phyloP scores from a whole-genome alignment of 1,140 invertebrate species.

The Lasioglossum albipes region DNA sequence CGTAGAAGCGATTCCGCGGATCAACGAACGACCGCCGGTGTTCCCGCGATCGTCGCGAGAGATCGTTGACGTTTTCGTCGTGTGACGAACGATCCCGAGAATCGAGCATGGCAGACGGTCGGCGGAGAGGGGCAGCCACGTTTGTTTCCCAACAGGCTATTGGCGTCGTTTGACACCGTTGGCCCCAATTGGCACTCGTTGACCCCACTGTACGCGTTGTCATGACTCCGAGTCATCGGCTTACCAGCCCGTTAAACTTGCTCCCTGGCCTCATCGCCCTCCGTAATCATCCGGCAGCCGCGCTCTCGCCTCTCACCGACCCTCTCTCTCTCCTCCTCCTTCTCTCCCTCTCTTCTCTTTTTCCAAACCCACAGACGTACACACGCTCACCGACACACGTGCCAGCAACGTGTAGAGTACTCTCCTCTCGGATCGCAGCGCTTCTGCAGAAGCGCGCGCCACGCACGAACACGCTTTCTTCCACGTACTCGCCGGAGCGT shows the following conservation, averaged over 20 bases:
- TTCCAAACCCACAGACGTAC: neutral
- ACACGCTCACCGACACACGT: too few relatives aligned
- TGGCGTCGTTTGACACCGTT: slow-evolving; percentile 77
- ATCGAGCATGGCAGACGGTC: neutral
- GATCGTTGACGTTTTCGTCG: slow-evolving; percentile 3
- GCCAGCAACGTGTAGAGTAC: too few relatives aligned
- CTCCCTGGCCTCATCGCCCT: slow-evolving; percentile 73
- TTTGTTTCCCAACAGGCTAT: slow-evolving; percentile 78
- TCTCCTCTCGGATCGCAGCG: neutral
- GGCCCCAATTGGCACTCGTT: slow-evolving; percentile 77
- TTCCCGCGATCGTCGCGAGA: too few relatives aligned
- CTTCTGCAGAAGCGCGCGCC: slow-evolving; percentile 11
- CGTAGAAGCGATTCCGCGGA: too few relatives aligned
- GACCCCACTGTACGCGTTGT: slow-evolving; percentile 75
- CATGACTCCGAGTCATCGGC: slow-evolving; percentile 78
- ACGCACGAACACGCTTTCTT: slow-evolving; percentile 18
- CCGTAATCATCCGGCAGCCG: slow-evolving; percentile 60
- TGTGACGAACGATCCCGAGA: slow-evolving; percentile 11
- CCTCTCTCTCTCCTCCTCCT: neutral
- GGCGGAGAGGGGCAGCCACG: slow-evolving; percentile 54
- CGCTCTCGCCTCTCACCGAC: slow-evolving; percentile 19
- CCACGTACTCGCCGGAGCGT: slow-evolving; percentile 5
- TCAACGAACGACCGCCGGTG: too few relatives aligned
- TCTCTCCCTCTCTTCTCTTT: neutral
- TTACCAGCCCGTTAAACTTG: slow-evolving; percentile 77